Conservation (phyloP, 2,797 vertebrate species). For the Pseudochaenichthys georgianus region DNA sequence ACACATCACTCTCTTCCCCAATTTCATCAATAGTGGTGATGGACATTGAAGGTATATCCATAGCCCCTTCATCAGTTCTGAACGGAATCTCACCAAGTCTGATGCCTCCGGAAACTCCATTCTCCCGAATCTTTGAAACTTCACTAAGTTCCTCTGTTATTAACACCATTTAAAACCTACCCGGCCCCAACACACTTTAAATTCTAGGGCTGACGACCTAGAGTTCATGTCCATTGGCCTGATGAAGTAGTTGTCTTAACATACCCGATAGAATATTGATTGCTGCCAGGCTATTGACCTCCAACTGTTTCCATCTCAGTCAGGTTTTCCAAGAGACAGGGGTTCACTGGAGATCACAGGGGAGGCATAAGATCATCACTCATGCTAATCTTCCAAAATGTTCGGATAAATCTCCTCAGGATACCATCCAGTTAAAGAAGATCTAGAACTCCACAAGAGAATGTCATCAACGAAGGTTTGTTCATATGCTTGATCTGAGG, state of each 20-base stretch:
- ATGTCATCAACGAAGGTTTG: conserved; percentile 18
- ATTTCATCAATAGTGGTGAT: conserved; percentile 54
- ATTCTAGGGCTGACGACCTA: conserved; percentile 27
- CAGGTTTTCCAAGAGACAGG: conserved; percentile 13
- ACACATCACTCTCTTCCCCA: conserved; percentile 21
- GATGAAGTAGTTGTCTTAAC: conserved; percentile 19
- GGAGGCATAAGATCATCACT: conserved; percentile 9
- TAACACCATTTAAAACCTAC: conserved; percentile 83
- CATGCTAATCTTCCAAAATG: conserved; percentile 13
- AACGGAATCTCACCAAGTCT: conserved; percentile 6
- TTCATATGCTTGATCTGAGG: conserved; percentile 25
- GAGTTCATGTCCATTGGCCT: conserved; percentile 35
- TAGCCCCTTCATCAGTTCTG: conserved; percentile 3
- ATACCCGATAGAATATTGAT: conserved; percentile 1
- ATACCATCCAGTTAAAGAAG: conserved; percentile 7
- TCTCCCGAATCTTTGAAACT: conserved; percentile 72
- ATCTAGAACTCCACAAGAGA: background rate
- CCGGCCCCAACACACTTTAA: conserved; percentile 11
- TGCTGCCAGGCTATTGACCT: conserved; percentile 1
- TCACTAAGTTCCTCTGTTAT: conserved; percentile 73
- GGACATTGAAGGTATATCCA: conserved; percentile 51
- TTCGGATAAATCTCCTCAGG: conserved; percentile 6
- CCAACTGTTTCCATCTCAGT: conserved; percentile 2
- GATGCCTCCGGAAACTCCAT: conserved; percentile 62
- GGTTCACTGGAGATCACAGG: conserved; percentile 16